Evolutionary conservation across 1,140 invertebrate genomes (phyloP), one percentile per base, ranked within the genome.

Genomic region (Melipona quadrifasciata): DNA sequence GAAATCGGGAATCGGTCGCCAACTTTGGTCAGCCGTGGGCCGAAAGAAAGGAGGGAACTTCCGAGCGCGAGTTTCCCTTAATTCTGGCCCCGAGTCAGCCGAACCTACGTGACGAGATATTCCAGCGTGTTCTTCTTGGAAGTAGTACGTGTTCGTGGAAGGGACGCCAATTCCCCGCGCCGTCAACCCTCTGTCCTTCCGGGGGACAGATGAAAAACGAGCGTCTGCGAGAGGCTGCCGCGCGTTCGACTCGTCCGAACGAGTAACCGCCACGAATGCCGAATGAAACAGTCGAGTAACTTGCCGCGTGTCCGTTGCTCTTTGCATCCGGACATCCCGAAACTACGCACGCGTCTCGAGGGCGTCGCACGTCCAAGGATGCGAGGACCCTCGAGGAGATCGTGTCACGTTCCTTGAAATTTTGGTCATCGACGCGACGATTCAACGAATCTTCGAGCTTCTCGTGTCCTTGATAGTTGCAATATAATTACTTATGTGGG

Each of bases 151-250:
- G 84, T 85, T 80, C 76, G 65, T 70, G 61, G 73, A 71, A 65
- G 85, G 83, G 80, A 85, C 76, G 82, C 76, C 87, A 89, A 90
- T 90, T 90, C 87, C 82, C 85, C 61, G 85, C 55, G 86, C 73
- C 85, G 87, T 89, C 85, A 82, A 82, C 51, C 82, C 73, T 77
- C 84, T 83, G 85, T 90, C 89, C 81, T 86, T 3, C 74, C 75
- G 27, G 71, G 71, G 72, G 91, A 92, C 91, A 87, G 88, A 88
- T 92, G 91, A 92, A 89, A 91, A 92, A 92, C 88, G 91, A 91
- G 85, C 80, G 84, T 64, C 87, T 76, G 76, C 64, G 80, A 76
- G 70, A 65, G 51, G 57, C 68, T 74, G 80, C 57, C 73, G 78
- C 55, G 71, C 64, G 82, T 83, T 86, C 85, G 88, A 90, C 88